These are phyloP conservation scores for Zaprionus davidi DNA, from an alignment of 1,140 invertebrate genomes.

Conservation along the genomic window DNA sequence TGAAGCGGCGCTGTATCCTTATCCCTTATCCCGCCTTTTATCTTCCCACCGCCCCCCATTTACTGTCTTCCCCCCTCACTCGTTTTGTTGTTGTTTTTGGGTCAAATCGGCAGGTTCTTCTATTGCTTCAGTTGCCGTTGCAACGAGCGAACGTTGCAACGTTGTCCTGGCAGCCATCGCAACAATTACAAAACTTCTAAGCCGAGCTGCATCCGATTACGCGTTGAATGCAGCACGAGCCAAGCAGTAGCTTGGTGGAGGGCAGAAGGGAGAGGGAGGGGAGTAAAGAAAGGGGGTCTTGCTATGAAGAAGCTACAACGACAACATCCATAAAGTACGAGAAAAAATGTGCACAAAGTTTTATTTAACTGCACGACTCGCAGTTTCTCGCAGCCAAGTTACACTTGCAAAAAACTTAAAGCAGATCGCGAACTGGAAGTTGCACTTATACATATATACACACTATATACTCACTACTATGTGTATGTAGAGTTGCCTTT, in stretches of 20 bases:
- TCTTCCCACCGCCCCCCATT: not conserved
- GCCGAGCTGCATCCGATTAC: conserved; percentile 55
- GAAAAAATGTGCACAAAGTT: conserved; percentile 58
- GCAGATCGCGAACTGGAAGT: not conserved
- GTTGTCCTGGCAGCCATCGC: conserved; percentile 61
- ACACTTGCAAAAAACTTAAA: conserved; percentile 12
- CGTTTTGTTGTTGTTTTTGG: conserved; percentile 27
- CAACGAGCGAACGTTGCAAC: conserved; percentile 1
- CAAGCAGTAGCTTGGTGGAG: not conserved
- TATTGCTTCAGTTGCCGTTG: conserved; percentile 40
- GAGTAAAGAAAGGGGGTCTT: not conserved
- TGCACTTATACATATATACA: not conserved
- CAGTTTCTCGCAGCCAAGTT: not conserved
- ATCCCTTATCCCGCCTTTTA: conserved; percentile 28
- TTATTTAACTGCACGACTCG: conserved; percentile 58
- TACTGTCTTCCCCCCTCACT: not conserved
- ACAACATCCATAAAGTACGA: conserved; percentile 50
- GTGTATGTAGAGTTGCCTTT: not conserved
- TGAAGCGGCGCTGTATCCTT: conserved; percentile 63
- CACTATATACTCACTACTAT: not conserved
- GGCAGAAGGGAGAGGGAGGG: not conserved
- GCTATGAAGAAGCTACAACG: conserved; percentile 17
- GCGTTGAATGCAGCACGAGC: conserved; percentile 26
- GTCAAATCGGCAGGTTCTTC: conserved; percentile 32
- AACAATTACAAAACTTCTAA: conserved; percentile 80